Base-by-base conservation (phyloP, 2,888 invertebrate species). In the Trilocha varians region DNA sequence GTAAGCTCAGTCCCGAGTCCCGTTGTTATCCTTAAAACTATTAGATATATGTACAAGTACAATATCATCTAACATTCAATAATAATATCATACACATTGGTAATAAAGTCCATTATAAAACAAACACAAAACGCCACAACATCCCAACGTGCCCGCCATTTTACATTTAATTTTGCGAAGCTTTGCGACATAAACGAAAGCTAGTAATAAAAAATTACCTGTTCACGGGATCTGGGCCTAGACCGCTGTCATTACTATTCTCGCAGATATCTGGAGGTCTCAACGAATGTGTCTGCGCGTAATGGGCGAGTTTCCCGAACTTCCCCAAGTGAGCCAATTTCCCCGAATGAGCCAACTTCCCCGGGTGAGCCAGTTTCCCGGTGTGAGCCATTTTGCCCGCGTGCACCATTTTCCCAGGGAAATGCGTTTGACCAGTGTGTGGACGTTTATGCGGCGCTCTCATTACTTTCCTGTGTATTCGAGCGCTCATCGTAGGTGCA, bases 221-320 rank as follows among this genome's bases (percentile, higher is more conserved):
- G 77, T 76, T 73, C 36, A 68, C 61, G 52, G 89, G 91, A 70
- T 95, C 95, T 52, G 93, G 93, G 44, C 95, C 95, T 55, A 95
- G 88, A 18, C 95, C 95, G 54, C 95, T 95, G 78, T 96, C 96
- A 84, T 94, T 95, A 49, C 95, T 95, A 78, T 93, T 95, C 72
- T 95, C 95, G 71, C 94, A 93, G 47, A 90, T 89, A 67, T 88
- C 87, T 34, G 87, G 74, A 39, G 85, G 84, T 50, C 87, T 69
- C 53, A 86, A 57, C 33, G 74, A 47, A 58, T 88, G 87, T 64
- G 83, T 74, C 75, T 84, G 77, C 49, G 83, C 63, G 71, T 79
- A 75, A 58, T 78, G 74, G 42, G 72, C 55, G 46, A 75, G 57
- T 59, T 80, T 74, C 48, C 76, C 76, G 65, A 84, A 70, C 59